A percentile compares a stretch with the other conserved stretches of the same genome.
Evolutionary conservation across 2,113 vertebrate species (phyloP).

Genomic region (Ginglymostoma cirratum): DNA sequence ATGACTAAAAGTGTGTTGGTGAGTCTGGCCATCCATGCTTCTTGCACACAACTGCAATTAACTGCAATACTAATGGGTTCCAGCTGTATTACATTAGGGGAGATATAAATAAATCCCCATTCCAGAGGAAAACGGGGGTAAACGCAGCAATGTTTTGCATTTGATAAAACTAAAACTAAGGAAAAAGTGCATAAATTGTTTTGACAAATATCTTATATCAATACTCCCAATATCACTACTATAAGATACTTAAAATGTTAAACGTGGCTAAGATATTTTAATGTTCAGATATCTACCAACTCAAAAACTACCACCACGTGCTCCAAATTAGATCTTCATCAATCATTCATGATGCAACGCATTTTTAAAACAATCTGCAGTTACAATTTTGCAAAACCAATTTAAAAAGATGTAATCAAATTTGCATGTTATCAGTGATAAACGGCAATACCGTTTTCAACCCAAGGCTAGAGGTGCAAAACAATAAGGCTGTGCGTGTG

Average conservation of each 20-base stretch:
- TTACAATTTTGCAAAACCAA: background rate
- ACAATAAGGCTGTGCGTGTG: background rate
- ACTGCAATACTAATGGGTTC: constrained; percentile 32
- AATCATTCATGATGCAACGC: constrained; percentile 19
- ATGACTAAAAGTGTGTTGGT: constrained; percentile 31
- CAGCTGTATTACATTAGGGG: constrained; percentile 25
- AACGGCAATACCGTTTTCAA: background rate
- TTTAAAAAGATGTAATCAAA: background rate
- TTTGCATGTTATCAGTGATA: background rate
- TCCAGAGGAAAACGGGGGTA: background rate
- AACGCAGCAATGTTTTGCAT: background rate
- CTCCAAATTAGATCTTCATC: constrained; percentile 19
- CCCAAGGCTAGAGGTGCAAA: background rate
- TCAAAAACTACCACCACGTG: constrained; percentile 28
- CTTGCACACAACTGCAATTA: constrained; percentile 33
- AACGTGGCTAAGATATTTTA: background rate
- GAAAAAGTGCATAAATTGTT: background rate
- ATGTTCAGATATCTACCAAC: background rate
- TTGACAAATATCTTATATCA: background rate
- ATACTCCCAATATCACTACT: background rate
- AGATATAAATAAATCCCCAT: constrained; percentile 28
- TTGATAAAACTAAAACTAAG: background rate
- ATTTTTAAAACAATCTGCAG: constrained; percentile 21
- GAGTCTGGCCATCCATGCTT: constrained; percentile 21
- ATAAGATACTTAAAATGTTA: constrained; percentile 6